Percentiles rank a stretch among this genome's conserved stretches.
phyloP scores from a whole-genome alignment of 2,888 invertebrate genomes.

The Willowsia nigromaculata region DNA sequence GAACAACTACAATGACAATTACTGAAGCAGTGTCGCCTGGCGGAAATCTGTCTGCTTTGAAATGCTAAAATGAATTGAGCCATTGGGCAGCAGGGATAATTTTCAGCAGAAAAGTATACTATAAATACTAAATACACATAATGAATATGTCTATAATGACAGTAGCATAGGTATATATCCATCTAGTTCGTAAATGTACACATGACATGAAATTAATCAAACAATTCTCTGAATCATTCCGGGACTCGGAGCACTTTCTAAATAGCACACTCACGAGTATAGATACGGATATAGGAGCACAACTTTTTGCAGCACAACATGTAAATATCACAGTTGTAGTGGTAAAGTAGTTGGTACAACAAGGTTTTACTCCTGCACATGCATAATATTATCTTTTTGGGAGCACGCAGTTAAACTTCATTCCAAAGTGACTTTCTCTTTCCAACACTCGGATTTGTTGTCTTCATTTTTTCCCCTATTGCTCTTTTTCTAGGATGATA shows the following conservation, averaged over 20 bases:
- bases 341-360: not conserved
- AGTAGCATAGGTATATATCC: not conserved
- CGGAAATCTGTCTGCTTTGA: constrained; percentile 16
- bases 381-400: constrained; percentile 5
- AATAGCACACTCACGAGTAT: constrained; percentile 1
- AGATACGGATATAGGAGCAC: not conserved
- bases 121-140: not conserved
- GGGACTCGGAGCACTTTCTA: constrained; percentile 2
- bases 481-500: not conserved
- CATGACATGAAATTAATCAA: constrained; percentile 61
- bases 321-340: not conserved
- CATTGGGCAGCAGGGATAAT: constrained; percentile 9
- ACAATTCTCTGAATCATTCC: constrained; percentile 37
- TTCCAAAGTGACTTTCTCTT: not conserved
- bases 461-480: not conserved
- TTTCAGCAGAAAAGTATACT: not conserved
- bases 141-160: not conserved
- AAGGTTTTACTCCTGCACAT: not conserved
- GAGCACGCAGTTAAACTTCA: not conserved
- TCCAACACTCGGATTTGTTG: not conserved
- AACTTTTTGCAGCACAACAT: constrained; percentile 1
- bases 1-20: not conserved
- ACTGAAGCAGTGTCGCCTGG: not conserved
- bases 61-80: constrained; percentile 16
- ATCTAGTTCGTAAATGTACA: not conserved